phyloP scores from a whole-genome alignment of 2,888 invertebrate species.

The Mimumesa dahlbomi region DNA sequence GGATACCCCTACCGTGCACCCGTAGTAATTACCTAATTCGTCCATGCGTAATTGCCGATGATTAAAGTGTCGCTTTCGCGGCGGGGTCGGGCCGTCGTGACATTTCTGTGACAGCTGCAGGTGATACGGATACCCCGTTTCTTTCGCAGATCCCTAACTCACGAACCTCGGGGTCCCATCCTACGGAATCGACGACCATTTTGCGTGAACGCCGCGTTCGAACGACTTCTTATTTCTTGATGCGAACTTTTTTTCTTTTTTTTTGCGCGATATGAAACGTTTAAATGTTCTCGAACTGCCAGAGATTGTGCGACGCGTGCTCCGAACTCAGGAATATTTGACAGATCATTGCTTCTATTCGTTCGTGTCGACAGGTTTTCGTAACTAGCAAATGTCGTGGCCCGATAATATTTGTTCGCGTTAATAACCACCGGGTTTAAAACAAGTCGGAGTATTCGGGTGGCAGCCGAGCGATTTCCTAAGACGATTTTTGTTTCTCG shows the following conservation, averaged over 20 bases:
- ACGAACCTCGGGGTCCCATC: constrained; percentile 19
- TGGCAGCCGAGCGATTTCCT: too few relatives aligned
- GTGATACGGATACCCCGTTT: constrained; percentile 50
- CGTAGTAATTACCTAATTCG: constrained; percentile 69
- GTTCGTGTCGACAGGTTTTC: too few relatives aligned
- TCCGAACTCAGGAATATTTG: too few relatives aligned
- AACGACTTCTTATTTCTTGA: background rate
- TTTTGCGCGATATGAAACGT: too few relatives aligned
- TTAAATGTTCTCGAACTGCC: background rate
- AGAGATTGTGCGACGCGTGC: background rate
- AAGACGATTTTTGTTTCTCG: constrained; percentile 12
- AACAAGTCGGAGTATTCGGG: too few relatives aligned
- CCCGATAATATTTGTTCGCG: too few relatives aligned
- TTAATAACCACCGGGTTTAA: too few relatives aligned
- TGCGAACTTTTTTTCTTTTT: too few relatives aligned
- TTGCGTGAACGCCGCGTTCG: background rate
- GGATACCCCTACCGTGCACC: constrained; percentile 29
- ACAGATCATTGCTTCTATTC: too few relatives aligned
- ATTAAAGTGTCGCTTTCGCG: constrained; percentile 68
- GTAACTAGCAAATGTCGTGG: too few relatives aligned
- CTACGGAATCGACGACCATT: background rate
- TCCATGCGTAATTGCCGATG: constrained; percentile 64
- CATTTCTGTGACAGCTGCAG: constrained; percentile 58
- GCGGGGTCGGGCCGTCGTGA: constrained; percentile 40
- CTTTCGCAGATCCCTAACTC: constrained; percentile 43